These are phyloP conservation scores for Drosophila sproati DNA, from an alignment of 1,140 invertebrate species.

Conservation along the genomic window DNA sequence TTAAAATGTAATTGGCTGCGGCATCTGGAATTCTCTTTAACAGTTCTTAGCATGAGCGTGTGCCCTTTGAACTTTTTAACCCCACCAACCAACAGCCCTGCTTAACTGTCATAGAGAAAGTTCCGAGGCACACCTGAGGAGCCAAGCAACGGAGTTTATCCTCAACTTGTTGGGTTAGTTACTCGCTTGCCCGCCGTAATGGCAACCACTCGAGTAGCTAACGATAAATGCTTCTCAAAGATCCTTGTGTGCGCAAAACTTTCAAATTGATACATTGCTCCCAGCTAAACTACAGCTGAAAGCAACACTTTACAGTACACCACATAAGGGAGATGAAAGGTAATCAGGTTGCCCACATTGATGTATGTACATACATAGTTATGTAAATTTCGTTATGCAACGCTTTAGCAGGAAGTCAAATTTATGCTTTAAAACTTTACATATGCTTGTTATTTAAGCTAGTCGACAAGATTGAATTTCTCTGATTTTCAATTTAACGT, in stretches of 20 bases:
- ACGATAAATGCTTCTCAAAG: conserved; percentile 13
- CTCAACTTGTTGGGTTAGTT: conserved; percentile 25
- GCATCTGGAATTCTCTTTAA: conserved; percentile 50
- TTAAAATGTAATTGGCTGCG: conserved; percentile 53
- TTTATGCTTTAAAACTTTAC: too few relatives aligned
- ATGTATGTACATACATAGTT: too few relatives aligned
- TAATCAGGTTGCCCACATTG: conserved; percentile 7
- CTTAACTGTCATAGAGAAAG: conserved; percentile 43
- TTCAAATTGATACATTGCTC: conserved; percentile 33
- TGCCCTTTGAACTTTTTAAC: conserved; percentile 38
- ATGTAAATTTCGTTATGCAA: too few relatives aligned
- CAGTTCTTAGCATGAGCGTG: conserved; percentile 6
- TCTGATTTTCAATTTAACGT: too few relatives aligned
- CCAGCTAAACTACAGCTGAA: not conserved
- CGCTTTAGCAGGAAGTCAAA: too few relatives aligned
- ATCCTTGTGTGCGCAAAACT: conserved; percentile 25
- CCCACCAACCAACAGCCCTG: not conserved
- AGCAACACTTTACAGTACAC: not conserved
- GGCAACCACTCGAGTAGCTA: conserved; percentile 24
- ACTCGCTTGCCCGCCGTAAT: conserved; percentile 18
- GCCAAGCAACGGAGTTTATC: conserved; percentile 10
- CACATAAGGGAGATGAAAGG: not conserved
- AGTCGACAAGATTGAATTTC: not conserved
- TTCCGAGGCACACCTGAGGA: conserved; percentile 24
- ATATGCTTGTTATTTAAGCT: too few relatives aligned